Evolutionary conservation across 2,113 vertebrate genomes (phyloP), one percentile per base, ranked within the genome.

Genomic region (Chrysochloris asiatica): DNA sequence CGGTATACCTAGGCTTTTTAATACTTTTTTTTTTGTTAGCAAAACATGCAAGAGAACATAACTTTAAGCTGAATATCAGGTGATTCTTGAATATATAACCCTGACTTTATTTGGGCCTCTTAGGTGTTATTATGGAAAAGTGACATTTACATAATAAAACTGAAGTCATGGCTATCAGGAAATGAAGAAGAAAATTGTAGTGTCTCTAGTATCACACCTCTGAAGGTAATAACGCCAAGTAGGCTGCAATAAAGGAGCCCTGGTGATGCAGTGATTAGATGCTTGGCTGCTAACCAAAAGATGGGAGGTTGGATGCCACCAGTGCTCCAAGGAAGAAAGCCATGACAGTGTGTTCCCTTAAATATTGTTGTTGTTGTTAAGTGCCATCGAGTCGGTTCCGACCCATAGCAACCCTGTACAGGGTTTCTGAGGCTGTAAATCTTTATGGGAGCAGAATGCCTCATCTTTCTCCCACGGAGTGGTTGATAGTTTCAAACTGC

Each of bases 131-230:
- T 87, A 36, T 33, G 56, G 16, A 33, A 61, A 80, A 4, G 63
- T 93, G 48, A 3, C 6, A 83, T 33, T 77, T 93, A 38, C 38
- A 0, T 80, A 93, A 72, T 86, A 84, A 93, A 93, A 78, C 1
- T 41, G 26, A 86, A 24, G 22, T 80, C 79, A 26, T 91, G 75
- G 36, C 4, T 85, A 0, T 43, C 73, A 80, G 86, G 85, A 91
- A 92, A 75, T 61, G n/a, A 93, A 88, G n/a, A 28, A 50, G 19
- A 38, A 86, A 89, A 81, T 19, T 41, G 33, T 21, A 73, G 16
- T 78, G 26, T 73, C 21, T 78, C 28, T 87, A 78, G 38, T n/a
- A 86, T 78, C 13, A 73, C 28, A 43, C 47, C 1, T 82, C 19
- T 1, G 11, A 75, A 93, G 88, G 48, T 86, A 92, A 90, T 72